Evolutionary conservation across 2,888 invertebrate genomes (phyloP).

Genomic region (Tuta absoluta): DNA sequence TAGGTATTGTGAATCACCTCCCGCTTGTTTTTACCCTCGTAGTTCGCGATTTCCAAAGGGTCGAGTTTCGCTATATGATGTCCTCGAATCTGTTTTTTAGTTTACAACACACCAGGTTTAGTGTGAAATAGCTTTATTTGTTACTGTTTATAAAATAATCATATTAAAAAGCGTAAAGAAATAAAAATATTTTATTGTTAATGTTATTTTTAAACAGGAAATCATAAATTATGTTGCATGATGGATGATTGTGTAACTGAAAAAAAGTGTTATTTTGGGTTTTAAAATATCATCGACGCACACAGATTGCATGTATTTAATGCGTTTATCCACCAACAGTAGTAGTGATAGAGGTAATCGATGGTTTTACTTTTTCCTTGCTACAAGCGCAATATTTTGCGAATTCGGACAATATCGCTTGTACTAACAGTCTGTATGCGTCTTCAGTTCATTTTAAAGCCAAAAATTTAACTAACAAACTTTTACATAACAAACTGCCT

Average conservation of each 20-base stretch:
- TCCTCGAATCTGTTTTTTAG: constrained; percentile 93
- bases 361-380: too few species aligned
- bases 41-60: constrained; percentile 97
- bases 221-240: neutral
- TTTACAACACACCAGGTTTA: constrained; percentile 66
- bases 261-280: neutral
- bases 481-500: neutral
- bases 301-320: neutral
- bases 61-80: constrained; percentile 99
- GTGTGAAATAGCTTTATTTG: constrained; percentile 51
- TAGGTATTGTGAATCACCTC: constrained; percentile 97
- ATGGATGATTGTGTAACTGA: constrained; percentile 16
- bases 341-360: too few species aligned
- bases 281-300: neutral
- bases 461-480: neutral
- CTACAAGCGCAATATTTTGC: too few species aligned
- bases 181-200: constrained; percentile 4
- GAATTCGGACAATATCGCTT: too few species aligned
- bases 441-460: neutral
- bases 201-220: constrained; percentile 9
- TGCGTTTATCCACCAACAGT: too few species aligned
- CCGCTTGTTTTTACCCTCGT: constrained; percentile 92
- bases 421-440: neutral
- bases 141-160: constrained; percentile 46
- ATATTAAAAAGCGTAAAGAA: constrained; percentile 49